These are phyloP conservation scores for Apostichopus leukothele DNA, from an alignment of 53 echinoderm and acorn worm species.

Conservation along the genomic window DNA sequence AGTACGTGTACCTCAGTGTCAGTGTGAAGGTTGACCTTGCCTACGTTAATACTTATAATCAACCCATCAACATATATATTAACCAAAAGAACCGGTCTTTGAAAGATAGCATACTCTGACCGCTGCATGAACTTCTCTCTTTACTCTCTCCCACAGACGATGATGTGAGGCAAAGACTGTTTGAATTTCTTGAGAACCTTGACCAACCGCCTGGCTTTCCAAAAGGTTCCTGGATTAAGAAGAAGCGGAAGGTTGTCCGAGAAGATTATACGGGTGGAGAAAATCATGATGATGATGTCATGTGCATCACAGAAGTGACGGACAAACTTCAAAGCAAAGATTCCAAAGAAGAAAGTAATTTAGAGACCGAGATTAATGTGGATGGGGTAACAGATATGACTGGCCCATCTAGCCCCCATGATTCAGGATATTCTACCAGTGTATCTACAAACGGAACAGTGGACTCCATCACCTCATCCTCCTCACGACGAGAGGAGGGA, in stretches of 20 bases:
- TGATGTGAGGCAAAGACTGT: slow-evolving; percentile 73
- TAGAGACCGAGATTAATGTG: not conserved
- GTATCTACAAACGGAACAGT: slow-evolving; percentile 31
- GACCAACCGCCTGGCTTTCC: slow-evolving; percentile 75
- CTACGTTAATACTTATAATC: too few relatives aligned
- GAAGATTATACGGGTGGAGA: slow-evolving; percentile 45
- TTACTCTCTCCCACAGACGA: slow-evolving; percentile 56
- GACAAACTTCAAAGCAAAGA: slow-evolving; percentile 40
- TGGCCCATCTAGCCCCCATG: slow-evolving; percentile 46
- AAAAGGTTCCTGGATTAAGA: slow-evolving; percentile 41
- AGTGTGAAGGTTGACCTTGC: too few relatives aligned
- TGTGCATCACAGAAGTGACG: slow-evolving; percentile 53
- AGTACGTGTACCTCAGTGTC: too few relatives aligned
- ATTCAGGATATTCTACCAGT: slow-evolving; percentile 55
- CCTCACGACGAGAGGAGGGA: not conserved
- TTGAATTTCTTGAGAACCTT: slow-evolving; percentile 80
- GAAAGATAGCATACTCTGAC: too few relatives aligned
- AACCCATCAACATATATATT: too few relatives aligned
- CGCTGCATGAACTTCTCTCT: not conserved
- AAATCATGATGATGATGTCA: slow-evolving; percentile 39
- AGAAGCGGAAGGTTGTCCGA: slow-evolving; percentile 28
- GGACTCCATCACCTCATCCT: slow-evolving; percentile 24
- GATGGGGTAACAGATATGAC: slow-evolving; percentile 16
- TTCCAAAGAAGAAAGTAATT: not conserved
- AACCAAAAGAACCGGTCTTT: too few relatives aligned